A percentile compares a stretch with the other conserved stretches of the same genome.
phyloP scores from a whole-genome alignment of 1,140 invertebrate species.

The Listronotus bonariensis region DNA sequence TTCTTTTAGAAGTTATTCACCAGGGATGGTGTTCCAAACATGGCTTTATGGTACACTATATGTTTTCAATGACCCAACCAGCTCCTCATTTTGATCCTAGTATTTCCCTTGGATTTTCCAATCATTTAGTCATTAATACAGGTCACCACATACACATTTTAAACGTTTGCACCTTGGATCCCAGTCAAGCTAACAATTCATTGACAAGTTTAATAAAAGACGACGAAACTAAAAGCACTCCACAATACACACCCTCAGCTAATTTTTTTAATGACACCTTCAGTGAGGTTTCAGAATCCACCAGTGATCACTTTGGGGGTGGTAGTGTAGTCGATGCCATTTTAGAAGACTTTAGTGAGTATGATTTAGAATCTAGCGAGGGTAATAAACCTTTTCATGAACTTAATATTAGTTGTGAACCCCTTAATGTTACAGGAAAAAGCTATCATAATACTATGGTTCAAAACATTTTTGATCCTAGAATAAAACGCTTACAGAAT shows the following conservation, averaged over 20 bases:
- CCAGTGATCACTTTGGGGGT: conserved; percentile 51
- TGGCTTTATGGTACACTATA: conserved; percentile 53
- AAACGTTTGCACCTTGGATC: conserved; percentile 45
- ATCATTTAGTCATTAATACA: conserved; percentile 55
- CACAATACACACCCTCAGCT: conserved; percentile 1
- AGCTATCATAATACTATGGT: conserved; percentile 55
- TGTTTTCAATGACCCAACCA: conserved; percentile 51
- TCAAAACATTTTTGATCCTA: conserved; percentile 52
- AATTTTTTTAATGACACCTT: conserved; percentile 43
- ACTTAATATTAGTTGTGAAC: conserved; percentile 56
- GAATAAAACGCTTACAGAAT: conserved; percentile 51
- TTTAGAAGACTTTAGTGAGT: conserved; percentile 55
- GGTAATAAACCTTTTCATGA: conserved; percentile 56
- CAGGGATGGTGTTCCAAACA: conserved; percentile 53
- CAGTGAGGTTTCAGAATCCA: conserved; percentile 52
- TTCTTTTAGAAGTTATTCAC: conserved; percentile 42
- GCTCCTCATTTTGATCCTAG: conserved; percentile 49
- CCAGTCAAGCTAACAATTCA: conserved; percentile 30
- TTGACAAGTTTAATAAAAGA: conserved; percentile 39
- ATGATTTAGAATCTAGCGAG: conserved; percentile 53
- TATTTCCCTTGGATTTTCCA: conserved; percentile 52
- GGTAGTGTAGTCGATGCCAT: conserved; percentile 53
- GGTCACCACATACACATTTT: conserved; percentile 55
- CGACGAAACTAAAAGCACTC: conserved; percentile 35
- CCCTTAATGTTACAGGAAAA: conserved; percentile 54